Base-by-base conservation (phyloP, 2,113 vertebrate genomes). In the Zosterops japonicus region DNA sequence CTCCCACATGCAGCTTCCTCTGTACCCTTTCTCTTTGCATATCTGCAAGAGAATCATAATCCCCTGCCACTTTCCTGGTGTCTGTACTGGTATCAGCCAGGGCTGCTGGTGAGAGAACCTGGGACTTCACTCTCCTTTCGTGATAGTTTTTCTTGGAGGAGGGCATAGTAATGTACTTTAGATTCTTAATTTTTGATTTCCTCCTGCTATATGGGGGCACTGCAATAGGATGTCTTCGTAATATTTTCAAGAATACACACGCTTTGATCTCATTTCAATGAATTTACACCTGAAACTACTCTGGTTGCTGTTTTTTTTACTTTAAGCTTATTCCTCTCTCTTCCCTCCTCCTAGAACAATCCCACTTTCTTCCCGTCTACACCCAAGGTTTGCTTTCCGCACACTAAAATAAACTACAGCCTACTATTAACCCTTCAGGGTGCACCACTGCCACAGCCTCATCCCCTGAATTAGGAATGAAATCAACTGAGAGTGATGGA, bases 401-500 rank as follows among this genome's bases (percentile, higher is more conserved):
- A 74, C 67, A 88, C 79, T 91, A 87, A 88, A 97, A 92, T 91
- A 94, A 97, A 91, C 89, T 82, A 89, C 61, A 91, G 15, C 25
- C 25, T 35, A 90, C 63, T 72, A n/a, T 95, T 96, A 95, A 96
- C 93, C 65, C 87, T 91, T 96, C 85, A 74, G 10, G 22, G 17
- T 92, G 59, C 64, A 41, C 33, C 33, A 72, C 44, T 74, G 23
- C 14, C 76, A 86, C 39, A 93, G 50, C 17, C 14, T 84, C 50
- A 50, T 75, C 8, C 47, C 7, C 28, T 91, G 52, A 67, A 92
- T 90, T 94, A 91, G 77, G 78, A 87, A 93, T 35, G 41, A 95
- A 94, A 89, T 89, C 71, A 94, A 91, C 65, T 33, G 68, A 91
- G 36, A 89, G 60, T 82, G 70, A 93, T 67, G 55, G 70, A 95